Percentiles rank a stretch among this genome's conserved stretches.
Conservation (phyloP, 2,797 vertebrate species). For the Diceros bicornis region DNA sequence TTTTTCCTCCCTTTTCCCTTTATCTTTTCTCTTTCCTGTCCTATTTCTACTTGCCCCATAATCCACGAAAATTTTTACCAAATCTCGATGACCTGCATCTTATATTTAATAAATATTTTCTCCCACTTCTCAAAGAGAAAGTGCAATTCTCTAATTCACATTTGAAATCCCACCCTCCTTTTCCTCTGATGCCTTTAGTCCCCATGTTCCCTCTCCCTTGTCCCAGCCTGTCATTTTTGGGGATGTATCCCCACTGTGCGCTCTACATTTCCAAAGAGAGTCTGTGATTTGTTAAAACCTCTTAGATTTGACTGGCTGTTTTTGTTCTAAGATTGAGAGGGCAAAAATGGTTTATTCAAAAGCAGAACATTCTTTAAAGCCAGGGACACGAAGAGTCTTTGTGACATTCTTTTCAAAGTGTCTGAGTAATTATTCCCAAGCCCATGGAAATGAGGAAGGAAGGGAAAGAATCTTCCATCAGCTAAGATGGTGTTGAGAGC, state of each 20-base stretch:
- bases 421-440: slow-evolving; percentile 9
- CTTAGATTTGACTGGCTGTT: background rate
- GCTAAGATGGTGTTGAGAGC: slow-evolving; percentile 26
- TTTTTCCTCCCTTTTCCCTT: background rate
- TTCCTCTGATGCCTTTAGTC: background rate
- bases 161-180: background rate
- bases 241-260: background rate
- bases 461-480: background rate
- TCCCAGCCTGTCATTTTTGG: background rate
- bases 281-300: slow-evolving; percentile 27
- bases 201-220: background rate
- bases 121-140: background rate
- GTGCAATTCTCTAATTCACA: background rate
- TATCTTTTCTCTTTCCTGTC: background rate
- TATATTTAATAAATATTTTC: background rate
- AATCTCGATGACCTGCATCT: background rate
- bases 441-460: slow-evolving; percentile 69
- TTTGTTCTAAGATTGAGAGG: slow-evolving; percentile 52
- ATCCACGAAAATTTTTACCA: background rate
- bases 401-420: slow-evolving; percentile 64
- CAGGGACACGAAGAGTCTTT: slow-evolving; percentile 50
- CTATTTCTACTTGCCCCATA: background rate
- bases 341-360: slow-evolving; percentile 55
- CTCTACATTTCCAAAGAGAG: background rate
- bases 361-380: slow-evolving; percentile 68